These are phyloP conservation scores for Oncorhynchus kisutch DNA, from an alignment of 2,113 vertebrate species.

Conservation along the genomic window DNA sequence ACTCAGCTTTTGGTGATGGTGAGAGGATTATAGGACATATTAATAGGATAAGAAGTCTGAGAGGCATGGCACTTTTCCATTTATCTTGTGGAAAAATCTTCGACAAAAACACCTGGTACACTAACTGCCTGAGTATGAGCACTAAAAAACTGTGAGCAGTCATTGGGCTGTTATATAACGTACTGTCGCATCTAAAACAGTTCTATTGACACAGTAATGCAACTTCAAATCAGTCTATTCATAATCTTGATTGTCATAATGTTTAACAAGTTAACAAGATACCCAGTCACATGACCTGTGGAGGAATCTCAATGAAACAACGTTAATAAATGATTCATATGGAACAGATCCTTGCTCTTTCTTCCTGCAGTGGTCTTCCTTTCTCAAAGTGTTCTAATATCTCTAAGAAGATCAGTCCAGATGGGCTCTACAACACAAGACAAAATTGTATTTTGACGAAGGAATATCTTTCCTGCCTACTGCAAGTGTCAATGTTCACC, in stretches of 20 bases:
- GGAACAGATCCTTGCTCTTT: too few species aligned
- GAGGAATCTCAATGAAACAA: too few species aligned
- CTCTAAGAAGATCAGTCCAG: too few species aligned
- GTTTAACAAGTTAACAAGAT: conserved; percentile 44
- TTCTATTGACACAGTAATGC: conserved; percentile 45
- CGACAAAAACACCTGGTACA: conserved; percentile 72
- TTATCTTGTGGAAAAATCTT: conserved; percentile 72
- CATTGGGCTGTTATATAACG: conserved; percentile 40
- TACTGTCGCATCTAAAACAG: conserved; percentile 42
- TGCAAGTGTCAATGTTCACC: conserved; percentile 1
- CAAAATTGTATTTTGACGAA: too few species aligned
- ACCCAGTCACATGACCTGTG: too few species aligned
- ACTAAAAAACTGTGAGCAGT: conserved; percentile 54
- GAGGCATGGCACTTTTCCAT: conserved; percentile 72
- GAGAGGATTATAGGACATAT: conserved; percentile 62
- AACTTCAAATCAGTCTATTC: conserved; percentile 33
- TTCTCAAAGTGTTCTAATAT: too few species aligned
- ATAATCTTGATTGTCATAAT: conserved; percentile 38
- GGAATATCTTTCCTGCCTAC: too few species aligned
- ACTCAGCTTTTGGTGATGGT: conserved; percentile 60
- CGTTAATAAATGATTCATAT: too few species aligned
- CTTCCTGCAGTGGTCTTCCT: too few species aligned
- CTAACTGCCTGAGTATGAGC: conserved; percentile 60
- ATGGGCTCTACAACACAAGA: too few species aligned
- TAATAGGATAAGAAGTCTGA: conserved; percentile 61